phyloP scores from a whole-genome alignment of 1,140 invertebrate species.

The Dreissena rostriformis region DNA sequence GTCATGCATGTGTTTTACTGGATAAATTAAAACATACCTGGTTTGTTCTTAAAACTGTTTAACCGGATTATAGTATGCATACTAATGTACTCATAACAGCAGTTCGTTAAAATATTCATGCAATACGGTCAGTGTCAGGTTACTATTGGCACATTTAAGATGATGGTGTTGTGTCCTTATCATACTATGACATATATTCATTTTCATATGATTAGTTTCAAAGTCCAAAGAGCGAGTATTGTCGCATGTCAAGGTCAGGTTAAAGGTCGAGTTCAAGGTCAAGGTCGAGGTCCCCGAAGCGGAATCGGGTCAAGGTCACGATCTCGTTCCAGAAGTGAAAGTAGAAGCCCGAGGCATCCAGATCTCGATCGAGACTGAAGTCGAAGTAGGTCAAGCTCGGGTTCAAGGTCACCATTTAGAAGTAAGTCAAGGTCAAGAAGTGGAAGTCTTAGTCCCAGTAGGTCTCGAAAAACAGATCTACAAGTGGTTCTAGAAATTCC shows the following conservation, averaged over 20 bases:
- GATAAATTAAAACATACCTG: too few species aligned
- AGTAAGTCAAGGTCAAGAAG: conserved; percentile 61
- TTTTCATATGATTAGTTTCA: conserved; percentile 53
- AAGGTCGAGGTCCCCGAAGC: conserved; percentile 36
- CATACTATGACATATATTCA: too few species aligned
- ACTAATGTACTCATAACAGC: too few species aligned
- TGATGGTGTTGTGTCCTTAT: too few species aligned
- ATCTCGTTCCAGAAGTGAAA: conserved; percentile 37
- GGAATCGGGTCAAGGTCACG: conserved; percentile 45
- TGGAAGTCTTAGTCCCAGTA: conserved; percentile 58
- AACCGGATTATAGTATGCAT: too few species aligned
- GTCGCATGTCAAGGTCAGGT: conserved; percentile 33
- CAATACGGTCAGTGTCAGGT: too few species aligned
- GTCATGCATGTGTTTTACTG: too few species aligned
- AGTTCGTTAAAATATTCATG: too few species aligned
- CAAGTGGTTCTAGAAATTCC: neutral
- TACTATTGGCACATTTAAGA: too few species aligned
- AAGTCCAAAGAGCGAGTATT: conserved; percentile 55
- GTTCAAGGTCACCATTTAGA: neutral
- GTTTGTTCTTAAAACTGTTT: too few species aligned
- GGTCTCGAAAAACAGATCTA: neutral
- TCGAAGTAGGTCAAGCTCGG: conserved; percentile 59
- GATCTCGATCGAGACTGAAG: conserved; percentile 59
- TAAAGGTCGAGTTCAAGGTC: conserved; percentile 41
- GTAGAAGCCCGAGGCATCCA: neutral